These are phyloP conservation scores for Argyresthia albistria DNA, from an alignment of 2,888 invertebrate genomes.

Conservation along the genomic window DNA sequence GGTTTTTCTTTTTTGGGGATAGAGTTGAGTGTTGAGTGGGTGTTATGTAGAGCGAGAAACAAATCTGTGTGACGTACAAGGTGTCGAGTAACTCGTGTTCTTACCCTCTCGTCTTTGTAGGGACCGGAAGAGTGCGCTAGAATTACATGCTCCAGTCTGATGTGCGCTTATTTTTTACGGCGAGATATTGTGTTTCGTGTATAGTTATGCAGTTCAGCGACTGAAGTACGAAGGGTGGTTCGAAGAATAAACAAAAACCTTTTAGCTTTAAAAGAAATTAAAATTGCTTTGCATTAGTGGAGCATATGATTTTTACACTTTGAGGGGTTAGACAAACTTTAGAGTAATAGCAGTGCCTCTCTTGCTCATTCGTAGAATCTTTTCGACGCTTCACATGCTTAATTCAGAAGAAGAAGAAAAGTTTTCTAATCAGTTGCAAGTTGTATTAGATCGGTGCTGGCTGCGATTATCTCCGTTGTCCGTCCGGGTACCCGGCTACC, in stretches of 20 bases:
- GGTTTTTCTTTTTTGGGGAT: background rate
- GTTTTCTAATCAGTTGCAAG: too few species aligned
- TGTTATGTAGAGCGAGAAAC: conserved; percentile 52
- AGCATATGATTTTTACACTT: too few species aligned
- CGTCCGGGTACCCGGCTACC: too few species aligned
- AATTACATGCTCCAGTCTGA: conserved; percentile 72
- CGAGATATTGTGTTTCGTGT: conserved; percentile 65
- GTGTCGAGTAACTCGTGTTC: conserved; percentile 73
- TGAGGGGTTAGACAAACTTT: too few species aligned
- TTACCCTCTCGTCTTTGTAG: conserved; percentile 72
- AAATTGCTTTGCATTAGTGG: too few species aligned
- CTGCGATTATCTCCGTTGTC: background rate
- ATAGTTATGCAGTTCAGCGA: conserved; percentile 68
- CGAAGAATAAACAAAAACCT: conserved; percentile 35
- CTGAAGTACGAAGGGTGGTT: conserved; percentile 32
- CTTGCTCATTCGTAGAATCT: too few species aligned
- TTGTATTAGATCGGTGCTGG: conserved; percentile 5
- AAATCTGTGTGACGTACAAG: conserved; percentile 70
- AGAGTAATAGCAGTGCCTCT: too few species aligned
- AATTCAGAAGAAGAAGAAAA: too few species aligned
- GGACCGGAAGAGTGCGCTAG: conserved; percentile 71
- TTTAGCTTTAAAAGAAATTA: background rate
- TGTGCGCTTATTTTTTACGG: conserved; percentile 72
- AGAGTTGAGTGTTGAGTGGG: conserved; percentile 39
- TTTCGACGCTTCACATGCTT: too few species aligned